These are phyloP conservation scores for Choristoneura rosaceana DNA, from an alignment of 2,888 invertebrate genomes.

Conservation along the genomic window DNA sequence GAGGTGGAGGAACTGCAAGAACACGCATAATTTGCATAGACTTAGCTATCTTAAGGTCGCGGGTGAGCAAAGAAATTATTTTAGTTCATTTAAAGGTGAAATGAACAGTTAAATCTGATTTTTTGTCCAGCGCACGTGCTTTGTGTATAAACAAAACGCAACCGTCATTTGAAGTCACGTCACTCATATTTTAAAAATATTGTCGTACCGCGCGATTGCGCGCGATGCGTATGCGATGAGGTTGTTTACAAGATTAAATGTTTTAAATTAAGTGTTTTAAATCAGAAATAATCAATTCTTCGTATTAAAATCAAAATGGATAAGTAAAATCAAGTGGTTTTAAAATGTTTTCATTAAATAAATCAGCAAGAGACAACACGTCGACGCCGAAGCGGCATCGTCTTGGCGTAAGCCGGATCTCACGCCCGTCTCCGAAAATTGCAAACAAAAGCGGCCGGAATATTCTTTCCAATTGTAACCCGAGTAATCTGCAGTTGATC, in stretches of 20 bases:
- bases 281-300: background rate
- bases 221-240: slow-evolving; percentile 1
- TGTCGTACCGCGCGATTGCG: slow-evolving; percentile 3
- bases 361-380: slow-evolving; percentile 50
- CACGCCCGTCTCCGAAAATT: slow-evolving; percentile 49
- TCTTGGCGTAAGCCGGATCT: slow-evolving; percentile 61
- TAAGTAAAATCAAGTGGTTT: background rate
- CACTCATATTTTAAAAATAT: slow-evolving; percentile 15
- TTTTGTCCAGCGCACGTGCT: background rate
- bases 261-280: slow-evolving; percentile 20
- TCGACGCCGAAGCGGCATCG: slow-evolving; percentile 75
- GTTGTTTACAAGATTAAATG: slow-evolving; percentile 31
- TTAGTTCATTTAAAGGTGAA: too few relatives aligned
- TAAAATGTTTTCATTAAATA: slow-evolving; percentile 53
- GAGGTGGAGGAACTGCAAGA: too few relatives aligned
- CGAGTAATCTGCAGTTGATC: slow-evolving; percentile 50
- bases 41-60: too few relatives aligned
- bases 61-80: too few relatives aligned
- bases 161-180: slow-evolving; percentile 11
- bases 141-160: slow-evolving; percentile 8
- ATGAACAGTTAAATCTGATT: too few relatives aligned
- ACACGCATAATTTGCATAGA: too few relatives aligned
- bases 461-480: slow-evolving; percentile 52
- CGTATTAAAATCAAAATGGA: slow-evolving; percentile 1
- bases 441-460: slow-evolving; percentile 44